A percentile compares a stretch with the other conserved stretches of the same genome.
phyloP scores from a whole-genome alignment of 2,113 vertebrate species.

The Pycnonotus jocosus region DNA sequence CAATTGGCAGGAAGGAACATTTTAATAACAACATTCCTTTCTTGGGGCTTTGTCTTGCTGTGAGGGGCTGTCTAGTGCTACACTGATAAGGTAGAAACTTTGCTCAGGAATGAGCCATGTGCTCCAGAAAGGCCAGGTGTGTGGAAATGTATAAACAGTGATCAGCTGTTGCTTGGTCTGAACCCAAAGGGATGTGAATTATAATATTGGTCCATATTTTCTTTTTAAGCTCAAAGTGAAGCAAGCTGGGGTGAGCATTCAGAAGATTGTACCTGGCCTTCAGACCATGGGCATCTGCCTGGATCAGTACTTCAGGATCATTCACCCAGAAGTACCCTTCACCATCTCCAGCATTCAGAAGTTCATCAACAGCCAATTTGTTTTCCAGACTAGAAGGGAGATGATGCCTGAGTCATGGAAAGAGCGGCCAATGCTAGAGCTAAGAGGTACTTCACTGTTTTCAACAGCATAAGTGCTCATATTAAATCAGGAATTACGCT shows the following conservation, averaged over 20 bases:
- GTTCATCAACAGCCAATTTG: conserved; percentile 77
- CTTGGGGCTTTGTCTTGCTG: neutral
- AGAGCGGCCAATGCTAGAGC: conserved; percentile 70
- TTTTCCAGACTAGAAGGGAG: conserved; percentile 70
- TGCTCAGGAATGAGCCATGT: neutral
- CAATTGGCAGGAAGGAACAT: neutral
- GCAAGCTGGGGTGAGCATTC: conserved; percentile 72
- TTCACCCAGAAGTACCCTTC: conserved; percentile 71
- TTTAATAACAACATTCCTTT: neutral
- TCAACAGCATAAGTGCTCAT: neutral
- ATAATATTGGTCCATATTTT: neutral
- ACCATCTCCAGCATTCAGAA: conserved; percentile 72
- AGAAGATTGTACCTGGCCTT: conserved; percentile 74
- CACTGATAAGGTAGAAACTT: neutral
- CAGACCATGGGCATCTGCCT: conserved; percentile 69
- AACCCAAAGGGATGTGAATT: neutral
- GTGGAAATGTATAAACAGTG: neutral
- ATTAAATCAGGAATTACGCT: neutral
- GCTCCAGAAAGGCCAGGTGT: neutral
- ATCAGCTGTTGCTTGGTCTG: neutral
- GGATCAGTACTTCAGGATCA: conserved; percentile 71
- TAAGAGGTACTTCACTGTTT: conserved; percentile 57
- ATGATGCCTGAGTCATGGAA: conserved; percentile 71
- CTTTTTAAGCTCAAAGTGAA: conserved; percentile 68
- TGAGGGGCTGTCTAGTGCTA: neutral